Conservation (phyloP, 2,888 invertebrate species). For the Ochropleura leucogaster region DNA sequence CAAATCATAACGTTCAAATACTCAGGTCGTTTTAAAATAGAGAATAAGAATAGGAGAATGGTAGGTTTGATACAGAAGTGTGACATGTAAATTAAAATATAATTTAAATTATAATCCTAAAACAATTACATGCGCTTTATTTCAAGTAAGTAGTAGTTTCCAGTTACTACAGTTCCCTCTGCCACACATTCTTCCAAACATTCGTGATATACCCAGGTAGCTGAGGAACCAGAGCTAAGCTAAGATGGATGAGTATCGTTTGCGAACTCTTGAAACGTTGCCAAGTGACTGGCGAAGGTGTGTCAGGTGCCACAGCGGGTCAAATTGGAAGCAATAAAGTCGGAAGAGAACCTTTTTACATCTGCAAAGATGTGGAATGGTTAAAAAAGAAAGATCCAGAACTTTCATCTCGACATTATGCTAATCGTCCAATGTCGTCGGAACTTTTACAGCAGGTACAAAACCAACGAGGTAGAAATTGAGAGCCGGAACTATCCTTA, state of each 20-base stretch:
- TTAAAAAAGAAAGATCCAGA: constrained; percentile 22
- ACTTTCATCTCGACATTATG: constrained; percentile 4
- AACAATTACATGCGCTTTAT: no score
- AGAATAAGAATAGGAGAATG: no score
- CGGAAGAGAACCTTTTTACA: constrained; percentile 22
- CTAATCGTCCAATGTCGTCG: not conserved
- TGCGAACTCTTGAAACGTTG: constrained; percentile 48
- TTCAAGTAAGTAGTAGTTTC: no score
- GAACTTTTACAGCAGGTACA: not conserved
- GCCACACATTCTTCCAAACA: constrained; percentile 9
- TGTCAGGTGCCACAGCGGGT: constrained; percentile 40
- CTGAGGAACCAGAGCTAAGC: constrained; percentile 41
- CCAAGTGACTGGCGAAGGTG: constrained; percentile 37
- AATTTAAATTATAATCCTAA: no score
- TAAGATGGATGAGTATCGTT: constrained; percentile 53
- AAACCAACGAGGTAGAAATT: not conserved
- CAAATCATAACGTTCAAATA: no score
- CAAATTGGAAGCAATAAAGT: constrained; percentile 52
- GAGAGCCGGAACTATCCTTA: not conserved
- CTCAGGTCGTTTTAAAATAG: no score
- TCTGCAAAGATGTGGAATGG: not conserved
- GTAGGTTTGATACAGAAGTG: no score
- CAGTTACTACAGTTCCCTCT: no score
- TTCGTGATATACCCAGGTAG: not conserved
- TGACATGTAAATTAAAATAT: no score